Percentiles rank a stretch among this genome's conserved stretches.
Conservation (phyloP, 92 coral and sea anemone genomes). For the Epizoanthus stellaris region DNA sequence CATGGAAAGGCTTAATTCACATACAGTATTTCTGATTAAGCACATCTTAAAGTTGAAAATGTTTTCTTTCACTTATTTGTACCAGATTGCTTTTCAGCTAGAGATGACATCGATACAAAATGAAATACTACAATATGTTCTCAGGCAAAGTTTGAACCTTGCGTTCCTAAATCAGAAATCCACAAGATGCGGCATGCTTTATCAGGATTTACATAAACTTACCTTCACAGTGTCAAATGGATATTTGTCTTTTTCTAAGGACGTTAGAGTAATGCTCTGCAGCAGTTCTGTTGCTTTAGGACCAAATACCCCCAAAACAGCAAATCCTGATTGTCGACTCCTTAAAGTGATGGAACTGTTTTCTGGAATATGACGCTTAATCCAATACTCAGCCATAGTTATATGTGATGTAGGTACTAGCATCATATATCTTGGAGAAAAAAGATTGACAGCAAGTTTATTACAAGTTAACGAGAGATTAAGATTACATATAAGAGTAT, state of each 20-base stretch:
- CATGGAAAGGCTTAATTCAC: too few species aligned
- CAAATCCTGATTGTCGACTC: constrained; percentile 72
- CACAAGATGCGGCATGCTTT: too few species aligned
- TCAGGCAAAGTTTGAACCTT: too few species aligned
- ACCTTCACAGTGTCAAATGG: constrained; percentile 84
- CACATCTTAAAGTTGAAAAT: too few species aligned
- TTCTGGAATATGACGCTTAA: constrained; percentile 67
- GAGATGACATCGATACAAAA: too few species aligned
- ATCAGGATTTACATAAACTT: background rate
- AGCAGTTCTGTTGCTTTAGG: constrained; percentile 76
- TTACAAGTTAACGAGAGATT: background rate
- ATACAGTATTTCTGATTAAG: too few species aligned
- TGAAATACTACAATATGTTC: too few species aligned
- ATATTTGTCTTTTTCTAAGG: constrained; percentile 54
- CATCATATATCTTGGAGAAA: constrained; percentile 41
- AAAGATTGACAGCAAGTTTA: background rate
- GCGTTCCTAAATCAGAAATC: too few species aligned
- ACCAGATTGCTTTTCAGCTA: too few species aligned
- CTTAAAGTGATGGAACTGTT: constrained; percentile 57
- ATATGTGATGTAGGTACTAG: constrained; percentile 63
- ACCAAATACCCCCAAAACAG: constrained; percentile 79
- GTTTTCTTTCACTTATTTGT: too few species aligned
- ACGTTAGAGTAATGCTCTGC: constrained; percentile 85
- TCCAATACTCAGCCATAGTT: constrained; percentile 72
- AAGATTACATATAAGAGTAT: too few species aligned